A percentile compares a stretch with the other conserved stretches of the same genome.
phyloP scores from a whole-genome alignment of 2,797 vertebrate species.

The Argya squamiceps region DNA sequence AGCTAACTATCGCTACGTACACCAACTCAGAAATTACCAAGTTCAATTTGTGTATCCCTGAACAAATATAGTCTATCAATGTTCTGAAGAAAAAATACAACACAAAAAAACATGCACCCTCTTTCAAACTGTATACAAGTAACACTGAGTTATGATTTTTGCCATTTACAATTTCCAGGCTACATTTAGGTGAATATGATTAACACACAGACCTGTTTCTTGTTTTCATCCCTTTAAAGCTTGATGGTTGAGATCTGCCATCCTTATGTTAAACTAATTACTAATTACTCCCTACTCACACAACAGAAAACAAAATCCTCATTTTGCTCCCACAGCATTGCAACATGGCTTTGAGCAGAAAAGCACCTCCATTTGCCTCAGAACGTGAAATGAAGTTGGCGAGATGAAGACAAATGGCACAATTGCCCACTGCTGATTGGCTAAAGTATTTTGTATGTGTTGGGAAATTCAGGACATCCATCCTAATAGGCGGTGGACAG shows the following conservation, averaged over 20 bases:
- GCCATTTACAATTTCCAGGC: neutral
- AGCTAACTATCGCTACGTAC: neutral
- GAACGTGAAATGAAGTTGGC: slow-evolving; percentile 16
- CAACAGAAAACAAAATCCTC: neutral
- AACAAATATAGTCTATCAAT: neutral
- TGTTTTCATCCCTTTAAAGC: neutral
- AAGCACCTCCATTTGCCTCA: neutral
- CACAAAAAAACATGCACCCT: neutral
- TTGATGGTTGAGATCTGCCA: neutral
- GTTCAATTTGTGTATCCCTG: neutral
- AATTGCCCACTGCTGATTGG: slow-evolving; percentile 45
- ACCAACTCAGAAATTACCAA: neutral
- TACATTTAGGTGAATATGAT: neutral
- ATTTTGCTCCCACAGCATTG: neutral
- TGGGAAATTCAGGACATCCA: slow-evolving; percentile 53
- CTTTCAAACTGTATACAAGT: neutral
- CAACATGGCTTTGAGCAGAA: neutral
- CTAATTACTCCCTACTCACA: neutral
- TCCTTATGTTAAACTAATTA: neutral
- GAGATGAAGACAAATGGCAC: slow-evolving; percentile 65
- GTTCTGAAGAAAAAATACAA: neutral
- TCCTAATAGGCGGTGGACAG: slow-evolving; percentile 56
- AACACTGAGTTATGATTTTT: neutral
- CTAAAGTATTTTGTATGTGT: slow-evolving; percentile 59
- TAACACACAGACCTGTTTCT: neutral